A percentile compares a stretch with the other conserved stretches of the same genome.
Conservation (phyloP, 2,113 vertebrate species). For the Cichladusa arquata region DNA sequence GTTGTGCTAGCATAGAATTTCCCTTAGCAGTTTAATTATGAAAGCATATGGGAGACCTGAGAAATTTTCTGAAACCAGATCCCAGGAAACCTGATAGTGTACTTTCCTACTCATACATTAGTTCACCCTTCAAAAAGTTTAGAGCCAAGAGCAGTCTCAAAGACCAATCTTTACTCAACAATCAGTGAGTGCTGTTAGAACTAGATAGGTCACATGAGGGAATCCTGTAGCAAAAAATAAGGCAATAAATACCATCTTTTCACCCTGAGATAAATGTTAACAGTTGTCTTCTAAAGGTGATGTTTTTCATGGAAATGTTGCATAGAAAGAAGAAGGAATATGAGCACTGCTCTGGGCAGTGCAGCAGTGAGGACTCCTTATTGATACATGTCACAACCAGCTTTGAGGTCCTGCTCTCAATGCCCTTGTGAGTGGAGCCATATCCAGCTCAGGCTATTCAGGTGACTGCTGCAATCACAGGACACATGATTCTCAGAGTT, state of each 20-base stretch:
- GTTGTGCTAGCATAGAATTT: not conserved
- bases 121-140: not conserved
- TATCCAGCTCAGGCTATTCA: not conserved
- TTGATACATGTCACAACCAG: rapidly evolving
- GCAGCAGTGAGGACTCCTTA: not conserved
- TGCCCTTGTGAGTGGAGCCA: not conserved
- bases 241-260: not conserved
- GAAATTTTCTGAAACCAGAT: not conserved
- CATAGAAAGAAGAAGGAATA: not conserved
- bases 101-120: not conserved
- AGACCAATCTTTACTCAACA: not conserved
- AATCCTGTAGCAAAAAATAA: not conserved
- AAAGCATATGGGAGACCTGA: not conserved
- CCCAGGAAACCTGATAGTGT: not conserved
- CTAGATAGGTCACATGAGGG: not conserved
- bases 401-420: not conserved
- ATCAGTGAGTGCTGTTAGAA: not conserved
- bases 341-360: rapidly evolving
- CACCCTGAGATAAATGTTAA: not conserved
- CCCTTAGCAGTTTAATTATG: not conserved
- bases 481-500: not conserved
- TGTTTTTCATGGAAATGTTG: not conserved
- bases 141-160: not conserved
- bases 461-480: not conserved
- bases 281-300: not conserved